Conservation (phyloP, 1,140 invertebrate species). For the Drosophila takahashii region DNA sequence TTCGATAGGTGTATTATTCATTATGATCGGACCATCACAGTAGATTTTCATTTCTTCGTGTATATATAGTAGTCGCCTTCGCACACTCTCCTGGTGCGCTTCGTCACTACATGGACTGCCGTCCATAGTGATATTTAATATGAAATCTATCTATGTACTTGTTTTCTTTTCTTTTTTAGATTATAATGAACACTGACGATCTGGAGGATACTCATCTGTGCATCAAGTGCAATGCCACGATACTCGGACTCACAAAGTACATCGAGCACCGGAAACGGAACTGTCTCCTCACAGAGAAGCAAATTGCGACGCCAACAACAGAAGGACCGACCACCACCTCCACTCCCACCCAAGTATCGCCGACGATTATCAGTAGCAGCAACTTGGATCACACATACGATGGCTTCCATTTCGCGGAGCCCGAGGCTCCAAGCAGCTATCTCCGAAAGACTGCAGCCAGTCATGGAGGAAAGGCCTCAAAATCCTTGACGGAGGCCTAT, state of each 20-base stretch:
- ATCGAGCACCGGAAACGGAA: slow-evolving; percentile 90
- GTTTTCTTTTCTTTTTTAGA: not conserved
- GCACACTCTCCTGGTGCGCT: no score
- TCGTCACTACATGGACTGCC: no score
- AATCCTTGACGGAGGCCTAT: slow-evolving; percentile 70
- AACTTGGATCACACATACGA: slow-evolving; percentile 65
- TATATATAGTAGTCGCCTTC: no score
- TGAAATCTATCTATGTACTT: not conserved
- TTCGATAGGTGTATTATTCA: no score
- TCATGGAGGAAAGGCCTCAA: slow-evolving; percentile 74
- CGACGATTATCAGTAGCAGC: slow-evolving; percentile 61
- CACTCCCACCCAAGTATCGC: slow-evolving; percentile 31
- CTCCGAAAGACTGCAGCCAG: slow-evolving; percentile 58
- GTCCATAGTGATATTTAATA: no score
- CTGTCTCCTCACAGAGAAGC: slow-evolving; percentile 84
- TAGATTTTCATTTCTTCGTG: no score
- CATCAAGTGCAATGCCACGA: slow-evolving; percentile 92
- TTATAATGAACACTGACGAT: slow-evolving; percentile 86
- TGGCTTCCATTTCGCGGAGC: slow-evolving; percentile 81
- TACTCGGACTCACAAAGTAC: slow-evolving; percentile 92
- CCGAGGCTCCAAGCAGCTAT: slow-evolving; percentile 80
- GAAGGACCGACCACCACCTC: slow-evolving; percentile 9
- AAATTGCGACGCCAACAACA: not conserved
- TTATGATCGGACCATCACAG: no score
- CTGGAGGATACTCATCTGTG: slow-evolving; percentile 94